These are phyloP conservation scores for Oedothorax gibbosus DNA, from an alignment of 1,140 invertebrate genomes.

Conservation along the genomic window DNA sequence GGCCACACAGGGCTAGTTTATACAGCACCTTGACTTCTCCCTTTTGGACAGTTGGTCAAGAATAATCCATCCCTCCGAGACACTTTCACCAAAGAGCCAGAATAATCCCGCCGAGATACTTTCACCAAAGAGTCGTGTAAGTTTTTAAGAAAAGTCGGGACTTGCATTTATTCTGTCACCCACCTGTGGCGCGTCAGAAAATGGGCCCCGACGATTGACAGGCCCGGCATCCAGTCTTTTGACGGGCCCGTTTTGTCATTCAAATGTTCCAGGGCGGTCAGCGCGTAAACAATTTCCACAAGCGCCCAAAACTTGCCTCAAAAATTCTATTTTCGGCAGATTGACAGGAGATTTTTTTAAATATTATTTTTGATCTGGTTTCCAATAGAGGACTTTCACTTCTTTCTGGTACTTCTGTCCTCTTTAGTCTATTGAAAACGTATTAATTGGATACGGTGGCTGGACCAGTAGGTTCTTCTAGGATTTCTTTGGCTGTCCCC, in stretches of 20 bases:
- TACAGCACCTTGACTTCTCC: neutral
- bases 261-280: conserved; percentile 18
- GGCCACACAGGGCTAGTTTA: neutral
- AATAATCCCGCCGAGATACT: neutral
- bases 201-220: neutral
- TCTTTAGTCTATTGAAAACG: conserved; percentile 8
- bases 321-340: conserved; percentile 14
- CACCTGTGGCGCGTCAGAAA: conserved; percentile 12
- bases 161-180: neutral
- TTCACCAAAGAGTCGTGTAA: no score
- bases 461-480: neutral
- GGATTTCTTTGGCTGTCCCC: neutral
- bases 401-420: neutral
- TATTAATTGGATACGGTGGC: conserved; percentile 18
- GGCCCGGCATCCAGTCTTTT: conserved; percentile 7
- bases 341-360: neutral
- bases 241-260: conserved; percentile 30
- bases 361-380: neutral
- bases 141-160: no score
- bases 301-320: neutral
- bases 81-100: neutral
- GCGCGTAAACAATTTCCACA: conserved; percentile 20
- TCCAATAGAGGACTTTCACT: conserved; percentile 6
- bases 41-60: conserved; percentile 8
- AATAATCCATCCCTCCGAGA: neutral